These are phyloP conservation scores for Cynopterus brachyotis DNA, from an alignment of 2,113 vertebrate species.

Conservation along the genomic window DNA sequence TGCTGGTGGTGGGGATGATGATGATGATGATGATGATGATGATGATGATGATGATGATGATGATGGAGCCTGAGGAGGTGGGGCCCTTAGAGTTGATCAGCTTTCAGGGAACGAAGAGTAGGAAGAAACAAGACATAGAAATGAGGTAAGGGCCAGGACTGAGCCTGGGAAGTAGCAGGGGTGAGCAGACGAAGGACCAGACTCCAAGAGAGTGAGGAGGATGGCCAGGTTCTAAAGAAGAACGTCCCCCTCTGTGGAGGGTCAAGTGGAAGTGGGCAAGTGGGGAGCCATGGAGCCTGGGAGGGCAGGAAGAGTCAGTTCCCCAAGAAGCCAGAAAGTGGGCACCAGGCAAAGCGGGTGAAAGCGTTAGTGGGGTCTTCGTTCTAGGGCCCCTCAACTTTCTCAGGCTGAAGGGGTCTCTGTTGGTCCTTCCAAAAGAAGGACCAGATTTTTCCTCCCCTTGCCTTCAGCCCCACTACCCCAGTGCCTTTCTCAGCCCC, in stretches of 20 bases:
- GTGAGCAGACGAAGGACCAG: background rate
- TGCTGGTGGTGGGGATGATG: too few species aligned
- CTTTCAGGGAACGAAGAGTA: background rate
- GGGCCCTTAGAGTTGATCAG: background rate
- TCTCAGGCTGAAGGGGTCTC: background rate
- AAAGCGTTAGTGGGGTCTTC: background rate
- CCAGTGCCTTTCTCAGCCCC: conserved; percentile 57
- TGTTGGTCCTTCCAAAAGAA: background rate
- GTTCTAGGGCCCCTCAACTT: background rate
- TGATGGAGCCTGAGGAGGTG: background rate
- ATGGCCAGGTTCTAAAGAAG: background rate
- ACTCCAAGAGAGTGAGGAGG: background rate
- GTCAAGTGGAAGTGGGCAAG: background rate
- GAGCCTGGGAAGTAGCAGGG: background rate
- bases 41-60: too few species aligned
- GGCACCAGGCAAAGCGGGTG: background rate
- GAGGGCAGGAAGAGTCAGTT: background rate
- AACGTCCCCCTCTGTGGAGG: background rate
- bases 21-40: too few species aligned
- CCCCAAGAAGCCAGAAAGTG: background rate
- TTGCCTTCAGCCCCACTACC: background rate
- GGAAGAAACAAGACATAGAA: background rate
- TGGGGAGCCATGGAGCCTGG: background rate
- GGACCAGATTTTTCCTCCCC: background rate
- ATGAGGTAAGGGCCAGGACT: background rate